Evolutionary conservation across 2,113 vertebrate genomes (phyloP), one percentile per base, ranked within the genome.

Genomic region (Limanda limanda): DNA sequence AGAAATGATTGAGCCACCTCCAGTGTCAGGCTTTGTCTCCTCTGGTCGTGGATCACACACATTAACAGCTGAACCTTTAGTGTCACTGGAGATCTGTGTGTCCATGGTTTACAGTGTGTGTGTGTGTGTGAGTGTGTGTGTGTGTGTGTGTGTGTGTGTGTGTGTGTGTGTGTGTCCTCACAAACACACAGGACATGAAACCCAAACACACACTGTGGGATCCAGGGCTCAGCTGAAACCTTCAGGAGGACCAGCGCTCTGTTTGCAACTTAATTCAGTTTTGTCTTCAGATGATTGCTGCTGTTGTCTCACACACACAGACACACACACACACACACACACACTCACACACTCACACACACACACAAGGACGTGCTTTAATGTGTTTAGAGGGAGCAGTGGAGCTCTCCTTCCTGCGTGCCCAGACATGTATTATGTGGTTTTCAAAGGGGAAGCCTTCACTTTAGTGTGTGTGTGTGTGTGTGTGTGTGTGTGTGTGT

Each of bases 391-490:
- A 79, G 65, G 62, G 74, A 81, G 83, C 75, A 83, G 84, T 77
- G 84, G 73, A 81, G 74, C 81, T 84, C 81, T 75, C 68, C 64
- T 68, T 74, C 25, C 60, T 86, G 76, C 87, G 51, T 89, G 91
- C 83, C 86, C 84, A 82, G 83, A 90, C 88, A 87, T 88, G 88
- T 79, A 77, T 89, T 89, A 82, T 90, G 86, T 88, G 87, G 87
- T 84, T 92, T 91, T 90, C 71, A 88, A 86, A 91, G 81, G 89
- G 90, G 87, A 91, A 91, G 84, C 85, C 86, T 91, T 88, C 86
- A 90, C 88, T 89, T 89, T 86, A 65, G 76, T 74, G 70, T 81
- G 69, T 83, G 71, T 77, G 52, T 54, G 66, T 81, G 77, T 61
- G 62, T 54, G 66, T 60, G 67, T 52, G 42, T 51, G 25, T 40